Conservation (phyloP, 2,797 vertebrate species). For the Enteromius mattozi region DNA sequence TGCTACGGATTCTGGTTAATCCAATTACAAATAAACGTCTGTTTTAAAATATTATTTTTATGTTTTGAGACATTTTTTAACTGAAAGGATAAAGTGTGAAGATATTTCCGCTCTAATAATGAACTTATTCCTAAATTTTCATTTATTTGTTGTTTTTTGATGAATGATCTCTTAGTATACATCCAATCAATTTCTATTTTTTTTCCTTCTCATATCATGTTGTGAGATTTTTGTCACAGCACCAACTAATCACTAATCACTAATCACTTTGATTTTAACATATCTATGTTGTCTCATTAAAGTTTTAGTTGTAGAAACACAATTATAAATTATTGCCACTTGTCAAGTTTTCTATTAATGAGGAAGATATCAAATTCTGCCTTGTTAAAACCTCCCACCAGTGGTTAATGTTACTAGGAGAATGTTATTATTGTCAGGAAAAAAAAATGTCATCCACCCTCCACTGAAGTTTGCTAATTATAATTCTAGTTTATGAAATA, state of each 20-base stretch:
- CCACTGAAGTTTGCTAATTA: conserved; percentile 29
- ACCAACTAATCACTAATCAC: no score
- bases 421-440: conserved; percentile 15
- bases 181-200: background rate
- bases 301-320: background rate
- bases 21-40: background rate
- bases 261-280: background rate
- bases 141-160: background rate
- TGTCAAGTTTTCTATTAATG: background rate
- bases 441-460: background rate
- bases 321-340: background rate
- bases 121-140: background rate
- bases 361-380: conserved; percentile 7
- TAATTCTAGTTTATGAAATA: conserved; percentile 11
- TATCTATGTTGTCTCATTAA: background rate
- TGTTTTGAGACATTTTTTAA: background rate
- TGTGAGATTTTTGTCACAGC: background rate
- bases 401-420: conserved; percentile 16
- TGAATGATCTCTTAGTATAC: background rate
- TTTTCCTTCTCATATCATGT: background rate
- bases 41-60: background rate
- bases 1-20: background rate
- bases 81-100: background rate
- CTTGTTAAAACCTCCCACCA: conserved; percentile 25
- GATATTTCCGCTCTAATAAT: background rate